Percentiles rank a stretch among this genome's conserved stretches.
These are phyloP conservation scores for Eremophila alpestris DNA, from an alignment of 2,797 vertebrate genomes.

Conservation along the genomic window DNA sequence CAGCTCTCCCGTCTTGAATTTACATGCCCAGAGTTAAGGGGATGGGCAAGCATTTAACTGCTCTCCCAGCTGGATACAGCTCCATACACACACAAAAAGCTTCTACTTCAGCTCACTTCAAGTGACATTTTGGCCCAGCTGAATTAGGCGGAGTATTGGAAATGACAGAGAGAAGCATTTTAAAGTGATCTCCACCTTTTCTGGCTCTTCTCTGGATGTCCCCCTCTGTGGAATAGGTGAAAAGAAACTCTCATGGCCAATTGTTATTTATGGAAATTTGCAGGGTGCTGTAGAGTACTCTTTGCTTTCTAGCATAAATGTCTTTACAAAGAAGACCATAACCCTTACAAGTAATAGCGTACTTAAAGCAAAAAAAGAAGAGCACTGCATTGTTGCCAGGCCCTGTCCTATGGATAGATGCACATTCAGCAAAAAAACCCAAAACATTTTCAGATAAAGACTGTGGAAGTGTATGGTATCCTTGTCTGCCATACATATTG, in stretches of 20 bases:
- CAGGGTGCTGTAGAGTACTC: slow-evolving; percentile 50
- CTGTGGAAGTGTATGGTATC: not conserved
- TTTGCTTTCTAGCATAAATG: slow-evolving; percentile 37
- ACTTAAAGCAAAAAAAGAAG: not conserved
- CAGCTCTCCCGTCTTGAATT: slow-evolving; percentile 64
- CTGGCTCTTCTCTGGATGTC: slow-evolving; percentile 19
- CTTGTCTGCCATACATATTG: not conserved
- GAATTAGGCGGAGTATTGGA: slow-evolving; percentile 42
- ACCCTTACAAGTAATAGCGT: slow-evolving; percentile 6
- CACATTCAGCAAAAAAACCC: not conserved
- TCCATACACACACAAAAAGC: slow-evolving; percentile 60
- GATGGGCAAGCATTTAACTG: slow-evolving; percentile 59
- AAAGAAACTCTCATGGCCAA: slow-evolving; percentile 44
- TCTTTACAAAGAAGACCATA: slow-evolving; percentile 27
- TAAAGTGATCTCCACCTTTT: slow-evolving; percentile 56
- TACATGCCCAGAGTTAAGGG: slow-evolving; percentile 62
- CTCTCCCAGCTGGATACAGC: slow-evolving; percentile 45
- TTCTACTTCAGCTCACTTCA: slow-evolving; percentile 67
- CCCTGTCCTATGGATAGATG: not conserved
- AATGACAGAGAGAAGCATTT: slow-evolving; percentile 40
- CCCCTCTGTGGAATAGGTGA: slow-evolving; percentile 42
- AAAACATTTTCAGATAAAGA: not conserved
- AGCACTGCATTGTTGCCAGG: not conserved
- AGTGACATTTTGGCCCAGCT: slow-evolving; percentile 63
- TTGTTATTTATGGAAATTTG: slow-evolving; percentile 62